Percentiles rank a stretch among this genome's conserved stretches.
Conservation (phyloP, 2,888 invertebrate species). For the Taenaris catops region DNA sequence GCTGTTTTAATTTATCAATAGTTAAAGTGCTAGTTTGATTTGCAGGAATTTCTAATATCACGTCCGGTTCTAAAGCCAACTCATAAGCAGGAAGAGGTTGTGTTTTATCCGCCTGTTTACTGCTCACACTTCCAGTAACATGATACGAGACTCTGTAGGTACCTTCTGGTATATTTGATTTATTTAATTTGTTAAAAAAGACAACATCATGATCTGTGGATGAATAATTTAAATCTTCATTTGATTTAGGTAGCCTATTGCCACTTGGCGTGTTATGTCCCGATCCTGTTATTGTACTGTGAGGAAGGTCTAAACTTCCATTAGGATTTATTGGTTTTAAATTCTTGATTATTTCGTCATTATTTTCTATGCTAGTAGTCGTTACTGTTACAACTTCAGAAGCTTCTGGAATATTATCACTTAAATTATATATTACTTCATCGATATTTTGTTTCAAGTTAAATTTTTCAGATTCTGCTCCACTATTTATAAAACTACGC, state of each 20-base stretch:
- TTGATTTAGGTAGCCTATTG: slow-evolving; percentile 61
- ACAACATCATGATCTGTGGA: slow-evolving; percentile 19
- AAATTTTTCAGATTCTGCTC: slow-evolving; percentile 39
- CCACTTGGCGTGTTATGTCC: slow-evolving; percentile 30
- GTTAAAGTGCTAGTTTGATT: slow-evolving; percentile 60
- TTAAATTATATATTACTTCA: slow-evolving; percentile 37
- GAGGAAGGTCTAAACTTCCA: slow-evolving; percentile 34
- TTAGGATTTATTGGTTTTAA: slow-evolving; percentile 34
- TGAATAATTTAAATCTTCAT: slow-evolving; percentile 40
- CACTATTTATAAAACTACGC: slow-evolving; percentile 50
- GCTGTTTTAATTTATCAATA: slow-evolving; percentile 70
- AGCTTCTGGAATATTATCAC: slow-evolving; percentile 33
- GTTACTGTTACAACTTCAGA: slow-evolving; percentile 36
- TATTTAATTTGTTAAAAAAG: slow-evolving; percentile 24
- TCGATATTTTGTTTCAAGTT: slow-evolving; percentile 37
- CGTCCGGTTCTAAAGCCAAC: slow-evolving; percentile 62
- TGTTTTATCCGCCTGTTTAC: slow-evolving; percentile 69
- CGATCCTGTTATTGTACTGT: neutral
- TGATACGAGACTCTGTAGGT: slow-evolving; percentile 71
- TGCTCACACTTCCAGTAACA: slow-evolving; percentile 70
- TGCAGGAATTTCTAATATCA: slow-evolving; percentile 63
- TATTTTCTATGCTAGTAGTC: slow-evolving; percentile 24
- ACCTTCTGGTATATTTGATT: slow-evolving; percentile 53
- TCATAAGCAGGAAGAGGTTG: slow-evolving; percentile 64
- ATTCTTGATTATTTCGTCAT: slow-evolving; percentile 31